Base-by-base conservation (phyloP, 1,140 invertebrate genomes). In the Gonatopus flavifemur region DNA sequence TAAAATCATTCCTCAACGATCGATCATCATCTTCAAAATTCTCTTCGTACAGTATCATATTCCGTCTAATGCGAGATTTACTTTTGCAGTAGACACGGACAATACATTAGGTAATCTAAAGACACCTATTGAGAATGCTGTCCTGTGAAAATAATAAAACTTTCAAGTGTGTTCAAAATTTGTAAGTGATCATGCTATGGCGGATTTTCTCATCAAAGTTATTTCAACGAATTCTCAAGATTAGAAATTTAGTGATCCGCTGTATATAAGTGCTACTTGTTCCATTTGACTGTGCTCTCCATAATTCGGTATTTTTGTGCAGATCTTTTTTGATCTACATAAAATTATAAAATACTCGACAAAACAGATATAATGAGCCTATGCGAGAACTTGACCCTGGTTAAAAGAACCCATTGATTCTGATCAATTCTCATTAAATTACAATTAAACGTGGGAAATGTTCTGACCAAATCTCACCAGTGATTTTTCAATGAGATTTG, bases 181-280 rank as follows among this genome's bases (percentile, higher is more conserved):
- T 73, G 67, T 72, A 69, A 72, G 67, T 73, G 67, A 74, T 74
- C 72, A 74, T 72, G 69, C 67, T 72, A 66, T 69, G 55, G 59
- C 39, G 45, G 43, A 55, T 55, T 45, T 44, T 30, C 19, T 37
- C n/a, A 16, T 25, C 41, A 16, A n/a, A 41, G 36, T 52, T 38
- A 43, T 32, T 25, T 21, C 28, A 13, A 20, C 35, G 7, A 38
- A 59, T 59, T 59, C 57, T 55, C 44, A 35, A 52, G 38, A 55
- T 49, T 37, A 47, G 49, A 33, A n/a, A 33, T 50, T 42, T 35
- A 51, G 52, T 59, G 28, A 33, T 39, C n/a, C 51, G 44, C 49
- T 64, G 52, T 64, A 62, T 30, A 64, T 64, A 64, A 55, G 32
- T 46, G 52, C 58, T 61, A 42, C 25, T 49, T 36, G 19, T 44